Conservation (phyloP, 1,140 invertebrate genomes). For the Bombus pascuorum region DNA sequence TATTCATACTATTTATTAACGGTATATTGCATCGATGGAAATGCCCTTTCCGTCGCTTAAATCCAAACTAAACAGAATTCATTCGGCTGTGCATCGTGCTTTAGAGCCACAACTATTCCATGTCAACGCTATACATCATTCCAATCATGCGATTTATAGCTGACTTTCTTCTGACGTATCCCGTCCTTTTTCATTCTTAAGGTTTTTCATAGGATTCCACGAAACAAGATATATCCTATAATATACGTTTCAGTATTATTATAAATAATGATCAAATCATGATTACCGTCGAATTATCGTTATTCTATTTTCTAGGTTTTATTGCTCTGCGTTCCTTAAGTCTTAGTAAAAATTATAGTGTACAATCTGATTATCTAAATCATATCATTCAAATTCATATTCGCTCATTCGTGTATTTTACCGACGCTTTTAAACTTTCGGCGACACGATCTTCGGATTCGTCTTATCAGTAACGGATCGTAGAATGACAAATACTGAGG, state of each 20-base stretch:
- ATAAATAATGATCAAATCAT: background rate
- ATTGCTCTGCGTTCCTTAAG: no score
- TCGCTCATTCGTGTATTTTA: no score
- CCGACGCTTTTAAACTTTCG: no score
- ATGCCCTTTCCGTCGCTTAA: background rate
- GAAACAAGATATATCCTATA: background rate
- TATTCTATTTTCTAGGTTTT: background rate
- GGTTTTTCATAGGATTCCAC: background rate
- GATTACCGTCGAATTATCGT: background rate
- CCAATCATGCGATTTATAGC: constrained; percentile 34
- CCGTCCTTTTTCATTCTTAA: constrained; percentile 32
- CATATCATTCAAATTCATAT: no score
- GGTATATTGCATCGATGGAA: background rate
- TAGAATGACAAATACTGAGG: background rate
- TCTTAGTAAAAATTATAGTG: no score
- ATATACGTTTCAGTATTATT: background rate
- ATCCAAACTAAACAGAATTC: constrained; percentile 13
- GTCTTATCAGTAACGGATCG: background rate
- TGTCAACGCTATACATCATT: constrained; percentile 15
- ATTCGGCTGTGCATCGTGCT: background rate
- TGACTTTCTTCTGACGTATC: constrained; percentile 11
- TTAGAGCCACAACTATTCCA: background rate
- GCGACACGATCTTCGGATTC: no score
- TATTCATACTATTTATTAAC: constrained; percentile 1
- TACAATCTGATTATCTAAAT: no score